Evolutionary conservation across 2,888 invertebrate genomes (phyloP).

Genomic region (Phortica magna): DNA sequence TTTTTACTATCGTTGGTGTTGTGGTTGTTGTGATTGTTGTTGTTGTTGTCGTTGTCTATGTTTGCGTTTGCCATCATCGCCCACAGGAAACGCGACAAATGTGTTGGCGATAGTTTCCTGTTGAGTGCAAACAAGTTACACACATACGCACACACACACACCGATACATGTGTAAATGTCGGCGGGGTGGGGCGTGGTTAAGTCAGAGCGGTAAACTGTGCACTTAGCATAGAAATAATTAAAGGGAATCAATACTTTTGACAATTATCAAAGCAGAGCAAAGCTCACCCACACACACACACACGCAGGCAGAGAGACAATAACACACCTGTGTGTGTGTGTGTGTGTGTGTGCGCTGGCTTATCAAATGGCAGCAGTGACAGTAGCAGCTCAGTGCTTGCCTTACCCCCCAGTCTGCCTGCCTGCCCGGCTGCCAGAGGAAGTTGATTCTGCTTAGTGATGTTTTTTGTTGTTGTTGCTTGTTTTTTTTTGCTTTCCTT

Average conservation of each 20-base stretch:
- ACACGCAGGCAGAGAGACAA: neutral
- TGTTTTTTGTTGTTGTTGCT: no score
- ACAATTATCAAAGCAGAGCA: neutral
- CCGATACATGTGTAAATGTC: no score
- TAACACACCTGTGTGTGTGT: neutral
- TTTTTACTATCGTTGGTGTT: constrained; percentile 1
- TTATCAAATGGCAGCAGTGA: neutral
- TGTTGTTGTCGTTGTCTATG: constrained; percentile 3
- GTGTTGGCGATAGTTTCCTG: constrained; percentile 71
- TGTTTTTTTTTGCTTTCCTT: no score
- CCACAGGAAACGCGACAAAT: constrained; percentile 70
- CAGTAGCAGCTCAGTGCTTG: no score
- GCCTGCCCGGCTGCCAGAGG: no score
- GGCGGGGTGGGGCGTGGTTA: neutral
- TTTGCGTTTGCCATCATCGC: constrained; percentile 49
- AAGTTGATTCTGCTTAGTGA: no score
- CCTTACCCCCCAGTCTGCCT: no score
- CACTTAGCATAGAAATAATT: neutral
- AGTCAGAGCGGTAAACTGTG: neutral
- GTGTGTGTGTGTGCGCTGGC: neutral
- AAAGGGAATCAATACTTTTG: neutral
- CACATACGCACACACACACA: constrained; percentile 40
- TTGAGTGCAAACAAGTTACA: constrained; percentile 68
- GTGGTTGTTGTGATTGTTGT: constrained; percentile 4
- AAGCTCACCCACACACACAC: neutral